Percentiles rank a stretch among this genome's conserved stretches.
Evolutionary conservation across 2,888 invertebrate species (phyloP).

Genomic region (Spodoptera exigua): DNA sequence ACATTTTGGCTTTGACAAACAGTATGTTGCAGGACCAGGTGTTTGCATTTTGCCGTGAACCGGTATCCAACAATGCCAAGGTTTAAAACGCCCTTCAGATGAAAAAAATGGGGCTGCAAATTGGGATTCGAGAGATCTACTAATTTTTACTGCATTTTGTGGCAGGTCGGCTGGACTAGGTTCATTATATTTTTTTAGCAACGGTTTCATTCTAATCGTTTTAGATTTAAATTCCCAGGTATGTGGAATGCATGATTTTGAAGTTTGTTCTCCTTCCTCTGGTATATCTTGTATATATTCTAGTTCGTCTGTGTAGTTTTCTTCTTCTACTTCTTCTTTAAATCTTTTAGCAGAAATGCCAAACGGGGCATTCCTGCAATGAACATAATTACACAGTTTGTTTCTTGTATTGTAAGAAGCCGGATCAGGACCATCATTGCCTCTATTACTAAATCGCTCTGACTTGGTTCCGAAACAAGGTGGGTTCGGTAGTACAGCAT

Average conservation of each 20-base stretch:
- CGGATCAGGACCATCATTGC: slow-evolving; percentile 74
- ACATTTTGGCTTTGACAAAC: slow-evolving; percentile 67
- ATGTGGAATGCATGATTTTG: slow-evolving; percentile 55
- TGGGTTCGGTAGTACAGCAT: slow-evolving; percentile 67
- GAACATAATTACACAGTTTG: slow-evolving; percentile 60
- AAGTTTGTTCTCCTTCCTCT: not conserved
- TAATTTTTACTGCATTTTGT: slow-evolving; percentile 36
- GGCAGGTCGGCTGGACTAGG: slow-evolving; percentile 72
- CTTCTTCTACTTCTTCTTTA: slow-evolving; percentile 57
- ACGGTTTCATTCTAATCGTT: slow-evolving; percentile 72
- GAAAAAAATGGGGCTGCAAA: slow-evolving; percentile 73
- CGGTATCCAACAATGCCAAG: slow-evolving; percentile 78
- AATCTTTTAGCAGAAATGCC: slow-evolving; percentile 72
- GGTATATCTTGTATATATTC: slow-evolving; percentile 9
- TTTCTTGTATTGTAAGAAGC: slow-evolving; percentile 67
- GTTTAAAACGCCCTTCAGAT: slow-evolving; percentile 76
- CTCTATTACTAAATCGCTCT: slow-evolving; percentile 68
- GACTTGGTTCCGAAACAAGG: slow-evolving; percentile 76
- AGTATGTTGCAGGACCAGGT: slow-evolving; percentile 77
- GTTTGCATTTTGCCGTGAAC: slow-evolving; percentile 66
- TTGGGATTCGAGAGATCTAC: slow-evolving; percentile 63
- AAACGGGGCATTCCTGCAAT: slow-evolving; percentile 73
- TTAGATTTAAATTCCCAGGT: slow-evolving; percentile 80
- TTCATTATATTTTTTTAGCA: slow-evolving; percentile 64
- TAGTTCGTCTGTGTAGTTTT: slow-evolving; percentile 55